A percentile compares a stretch with the other conserved stretches of the same genome.
Evolutionary conservation across 2,888 invertebrate species (phyloP).

Genomic region (Herminia tarsipennalis): DNA sequence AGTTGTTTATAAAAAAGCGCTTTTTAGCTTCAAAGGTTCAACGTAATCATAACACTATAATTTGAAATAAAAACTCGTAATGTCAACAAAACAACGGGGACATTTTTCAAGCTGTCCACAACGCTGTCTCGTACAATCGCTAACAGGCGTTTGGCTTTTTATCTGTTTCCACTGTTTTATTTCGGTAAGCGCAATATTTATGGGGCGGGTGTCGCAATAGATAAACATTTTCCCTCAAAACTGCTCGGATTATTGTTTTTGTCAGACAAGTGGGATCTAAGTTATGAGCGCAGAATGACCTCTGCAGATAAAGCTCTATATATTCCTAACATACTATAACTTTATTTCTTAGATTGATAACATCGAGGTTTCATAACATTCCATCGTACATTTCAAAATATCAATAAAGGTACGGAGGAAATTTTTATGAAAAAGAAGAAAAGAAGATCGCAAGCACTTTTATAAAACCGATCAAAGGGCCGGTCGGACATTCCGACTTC

Average conservation of each 20-base stretch:
- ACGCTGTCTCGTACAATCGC: slow-evolving; percentile 56
- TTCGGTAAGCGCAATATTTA: slow-evolving; percentile 75
- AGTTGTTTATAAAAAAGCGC: no score
- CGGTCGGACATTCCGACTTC: slow-evolving; percentile 83
- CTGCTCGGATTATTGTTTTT: slow-evolving; percentile 80
- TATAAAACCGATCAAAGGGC: slow-evolving; percentile 85
- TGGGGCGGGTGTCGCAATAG: slow-evolving; percentile 77
- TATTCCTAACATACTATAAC: slow-evolving; percentile 21
- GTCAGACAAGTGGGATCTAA: slow-evolving; percentile 70
- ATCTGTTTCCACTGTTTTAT: slow-evolving; percentile 79
- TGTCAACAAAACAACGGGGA: slow-evolving; percentile 26
- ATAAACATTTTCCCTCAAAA: slow-evolving; percentile 81
- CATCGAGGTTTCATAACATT: slow-evolving; percentile 46
- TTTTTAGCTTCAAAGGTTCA: not conserved
- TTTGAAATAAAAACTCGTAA: slow-evolving; percentile 17
- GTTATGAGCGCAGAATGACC: slow-evolving; percentile 75
- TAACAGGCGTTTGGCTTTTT: slow-evolving; percentile 74
- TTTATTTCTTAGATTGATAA: slow-evolving; percentile 11
- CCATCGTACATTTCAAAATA: slow-evolving; percentile 57
- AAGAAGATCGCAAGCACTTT: slow-evolving; percentile 77
- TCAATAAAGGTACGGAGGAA: slow-evolving; percentile 70
- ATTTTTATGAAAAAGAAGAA: slow-evolving; percentile 66
- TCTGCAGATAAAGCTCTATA: slow-evolving; percentile 57
- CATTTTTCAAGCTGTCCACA: slow-evolving; percentile 67
- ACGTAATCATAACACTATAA: not conserved